Evolutionary conservation across 2,113 vertebrate genomes (phyloP).

Genomic region (Myrmophylax atrothorax): DNA sequence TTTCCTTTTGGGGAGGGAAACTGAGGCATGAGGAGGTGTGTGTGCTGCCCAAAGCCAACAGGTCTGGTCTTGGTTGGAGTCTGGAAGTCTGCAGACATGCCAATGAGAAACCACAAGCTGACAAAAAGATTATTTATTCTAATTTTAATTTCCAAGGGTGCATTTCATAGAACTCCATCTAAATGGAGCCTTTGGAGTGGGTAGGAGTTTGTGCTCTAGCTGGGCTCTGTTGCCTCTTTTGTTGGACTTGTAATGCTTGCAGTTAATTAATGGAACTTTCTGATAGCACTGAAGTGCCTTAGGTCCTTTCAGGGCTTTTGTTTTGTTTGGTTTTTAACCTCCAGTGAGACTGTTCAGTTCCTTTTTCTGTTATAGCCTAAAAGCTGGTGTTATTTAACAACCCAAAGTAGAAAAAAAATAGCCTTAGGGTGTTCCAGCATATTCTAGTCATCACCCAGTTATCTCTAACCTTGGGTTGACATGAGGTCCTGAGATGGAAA

Average conservation of each 20-base stretch:
- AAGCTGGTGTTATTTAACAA: constrained; percentile 52
- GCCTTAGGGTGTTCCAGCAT: constrained; percentile 1
- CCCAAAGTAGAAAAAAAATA: constrained; percentile 16
- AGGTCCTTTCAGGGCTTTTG: not conserved
- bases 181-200: not conserved
- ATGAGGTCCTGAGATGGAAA: constrained; percentile 9
- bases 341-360: not conserved
- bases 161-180: not conserved
- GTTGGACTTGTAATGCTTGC: not conserved
- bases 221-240: not conserved
- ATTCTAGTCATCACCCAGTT: constrained; percentile 27
- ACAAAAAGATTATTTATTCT: not conserved
- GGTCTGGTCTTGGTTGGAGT: not conserved
- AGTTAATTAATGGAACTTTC: constrained; percentile 32
- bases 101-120: not conserved
- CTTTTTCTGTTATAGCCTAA: constrained; percentile 14
- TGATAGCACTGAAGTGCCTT: constrained; percentile 11
- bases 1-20: not conserved
- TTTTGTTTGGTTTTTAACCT: constrained; percentile 35
- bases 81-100: not conserved
- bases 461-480: constrained; percentile 27
- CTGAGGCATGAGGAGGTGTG: not conserved
- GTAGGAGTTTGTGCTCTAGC: not conserved
- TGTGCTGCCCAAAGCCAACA: not conserved
- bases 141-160: not conserved